Conservation (phyloP, 2,888 invertebrate species). For the Apodemia duryi region DNA sequence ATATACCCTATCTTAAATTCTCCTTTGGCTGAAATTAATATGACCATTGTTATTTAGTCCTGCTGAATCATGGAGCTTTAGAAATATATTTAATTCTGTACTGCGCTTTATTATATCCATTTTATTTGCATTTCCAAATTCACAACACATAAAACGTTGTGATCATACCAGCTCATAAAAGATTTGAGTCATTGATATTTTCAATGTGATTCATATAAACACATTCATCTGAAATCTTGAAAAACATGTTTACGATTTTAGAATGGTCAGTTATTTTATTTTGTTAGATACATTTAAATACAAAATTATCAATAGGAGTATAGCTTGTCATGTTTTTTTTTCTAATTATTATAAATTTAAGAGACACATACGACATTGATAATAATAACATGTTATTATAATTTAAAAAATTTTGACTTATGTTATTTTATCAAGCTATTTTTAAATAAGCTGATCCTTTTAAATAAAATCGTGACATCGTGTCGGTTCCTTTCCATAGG, state of each 20-base stretch:
- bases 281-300: neutral
- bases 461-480: too few relatives aligned
- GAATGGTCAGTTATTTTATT: neutral
- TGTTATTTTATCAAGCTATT: too few relatives aligned
- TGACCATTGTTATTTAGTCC: slow-evolving; percentile 19
- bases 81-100: slow-evolving; percentile 20
- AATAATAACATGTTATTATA: too few relatives aligned
- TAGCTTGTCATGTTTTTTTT: neutral
- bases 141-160: slow-evolving; percentile 17
- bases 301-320: neutral
- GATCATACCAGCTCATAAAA: slow-evolving; percentile 13
- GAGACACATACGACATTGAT: too few relatives aligned
- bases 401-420: too few relatives aligned
- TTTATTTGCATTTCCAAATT: slow-evolving; percentile 21
- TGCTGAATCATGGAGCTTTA: slow-evolving; percentile 21
- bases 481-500: too few relatives aligned
- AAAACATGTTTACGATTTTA: neutral
- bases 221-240: neutral
- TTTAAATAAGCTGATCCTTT: too few relatives aligned
- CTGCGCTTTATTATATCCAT: slow-evolving; percentile 20
- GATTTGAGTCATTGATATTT: slow-evolving; percentile 8
- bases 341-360: too few relatives aligned
- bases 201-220: neutral
- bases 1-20: slow-evolving; percentile 19
- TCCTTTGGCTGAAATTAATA: slow-evolving; percentile 21